These are phyloP conservation scores for Sphecodes monilicornis DNA, from an alignment of 2,888 invertebrate genomes.

Conservation along the genomic window DNA sequence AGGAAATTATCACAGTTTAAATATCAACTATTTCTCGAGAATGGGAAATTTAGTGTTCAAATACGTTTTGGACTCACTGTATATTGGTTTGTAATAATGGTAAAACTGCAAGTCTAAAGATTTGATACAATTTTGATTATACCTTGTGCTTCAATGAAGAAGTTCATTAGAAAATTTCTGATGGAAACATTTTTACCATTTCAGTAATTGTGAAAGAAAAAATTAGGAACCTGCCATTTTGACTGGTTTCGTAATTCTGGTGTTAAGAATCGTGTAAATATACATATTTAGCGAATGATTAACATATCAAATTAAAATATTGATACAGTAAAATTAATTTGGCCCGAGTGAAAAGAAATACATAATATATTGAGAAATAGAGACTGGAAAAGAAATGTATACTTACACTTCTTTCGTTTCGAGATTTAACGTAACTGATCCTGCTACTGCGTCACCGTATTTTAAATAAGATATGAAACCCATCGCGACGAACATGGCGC, in stretches of 20 bases:
- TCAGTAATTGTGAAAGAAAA: not conserved
- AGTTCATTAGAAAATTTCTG: not conserved
- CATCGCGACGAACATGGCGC: constrained; percentile 90
- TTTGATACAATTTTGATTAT: too few species aligned
- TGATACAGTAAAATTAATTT: not conserved
- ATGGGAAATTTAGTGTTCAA: too few species aligned
- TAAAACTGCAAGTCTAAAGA: too few species aligned
- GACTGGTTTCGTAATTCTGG: not conserved
- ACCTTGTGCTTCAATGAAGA: not conserved
- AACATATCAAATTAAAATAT: constrained; percentile 13
- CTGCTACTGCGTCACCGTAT: constrained; percentile 92
- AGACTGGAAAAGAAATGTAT: constrained; percentile 6
- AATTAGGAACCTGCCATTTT: not conserved
- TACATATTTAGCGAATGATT: constrained; percentile 37
- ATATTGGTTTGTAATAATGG: too few species aligned
- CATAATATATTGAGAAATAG: not conserved
- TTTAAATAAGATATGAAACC: constrained; percentile 95
- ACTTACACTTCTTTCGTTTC: constrained; percentile 84
- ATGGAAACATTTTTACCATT: not conserved
- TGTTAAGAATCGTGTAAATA: not conserved
- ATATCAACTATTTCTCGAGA: too few species aligned
- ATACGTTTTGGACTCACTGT: too few species aligned
- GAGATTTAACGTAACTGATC: constrained; percentile 95
- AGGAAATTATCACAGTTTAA: too few species aligned
- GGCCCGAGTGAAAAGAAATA: not conserved